phyloP scores from a whole-genome alignment of 2,888 invertebrate species.

The Synanthedon myopaeformis region DNA sequence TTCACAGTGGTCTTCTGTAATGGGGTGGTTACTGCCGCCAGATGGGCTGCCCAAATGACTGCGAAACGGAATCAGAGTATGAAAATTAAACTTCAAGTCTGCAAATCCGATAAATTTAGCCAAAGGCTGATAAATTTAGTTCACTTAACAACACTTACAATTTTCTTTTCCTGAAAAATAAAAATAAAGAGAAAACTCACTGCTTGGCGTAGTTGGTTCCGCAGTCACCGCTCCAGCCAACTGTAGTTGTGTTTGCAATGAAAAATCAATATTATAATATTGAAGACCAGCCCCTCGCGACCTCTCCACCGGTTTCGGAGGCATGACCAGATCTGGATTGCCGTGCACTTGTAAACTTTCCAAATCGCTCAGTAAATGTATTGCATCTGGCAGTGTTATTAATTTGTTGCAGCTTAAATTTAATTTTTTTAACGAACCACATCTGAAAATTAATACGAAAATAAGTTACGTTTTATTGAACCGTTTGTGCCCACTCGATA shows the following conservation, averaged over 20 bases:
- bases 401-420: conserved; percentile 93
- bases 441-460: conserved; percentile 63
- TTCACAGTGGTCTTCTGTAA: too few relatives aligned
- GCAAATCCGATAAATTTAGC: too few relatives aligned
- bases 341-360: conserved; percentile 91
- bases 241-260: conserved; percentile 92
- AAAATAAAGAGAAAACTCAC: conserved; percentile 47
- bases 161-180: not conserved
- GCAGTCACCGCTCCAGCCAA: conserved; percentile 91
- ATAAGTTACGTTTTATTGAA: too few relatives aligned
- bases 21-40: too few relatives aligned
- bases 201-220: conserved; percentile 75
- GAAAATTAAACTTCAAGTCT: not conserved
- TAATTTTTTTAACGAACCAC: conserved; percentile 92
- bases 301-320: conserved; percentile 86
- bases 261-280: conserved; percentile 99
- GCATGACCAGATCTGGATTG: conserved; percentile 97
- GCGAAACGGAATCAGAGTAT: not conserved
- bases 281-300: conserved; percentile 84
- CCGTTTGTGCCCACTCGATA: too few relatives aligned
- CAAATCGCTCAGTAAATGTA: conserved; percentile 92
- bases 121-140: too few relatives aligned
- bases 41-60: too few relatives aligned
- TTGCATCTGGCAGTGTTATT: conserved; percentile 96
- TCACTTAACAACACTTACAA: too few relatives aligned